phyloP scores from a whole-genome alignment of 2,797 vertebrate genomes.

The Phrynocephalus guinanensis region DNA sequence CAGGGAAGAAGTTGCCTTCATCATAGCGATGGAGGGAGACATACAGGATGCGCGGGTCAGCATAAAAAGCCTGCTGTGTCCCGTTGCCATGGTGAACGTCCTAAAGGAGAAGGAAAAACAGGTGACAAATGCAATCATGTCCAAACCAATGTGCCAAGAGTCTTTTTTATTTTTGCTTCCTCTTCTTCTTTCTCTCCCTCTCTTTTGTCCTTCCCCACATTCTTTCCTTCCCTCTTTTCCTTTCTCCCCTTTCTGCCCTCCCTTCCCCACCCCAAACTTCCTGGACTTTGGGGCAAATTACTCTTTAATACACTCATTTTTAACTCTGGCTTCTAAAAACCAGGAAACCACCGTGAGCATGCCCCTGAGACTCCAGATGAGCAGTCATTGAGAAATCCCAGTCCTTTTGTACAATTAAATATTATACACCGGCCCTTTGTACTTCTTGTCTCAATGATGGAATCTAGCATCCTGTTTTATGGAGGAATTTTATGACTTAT shows the following conservation, averaged over 20 bases:
- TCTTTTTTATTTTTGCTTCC: conserved; percentile 70
- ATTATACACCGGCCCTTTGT: conserved; percentile 94
- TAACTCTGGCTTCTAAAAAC: conserved; percentile 89
- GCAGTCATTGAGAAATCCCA: conserved; percentile 92
- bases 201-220: conserved; percentile 72
- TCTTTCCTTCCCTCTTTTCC: conserved; percentile 71
- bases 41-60: conserved; percentile 93
- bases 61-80: conserved; percentile 89
- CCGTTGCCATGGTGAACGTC: conserved; percentile 94
- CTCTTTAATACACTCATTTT: conserved; percentile 92
- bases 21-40: conserved; percentile 93
- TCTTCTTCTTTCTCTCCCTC: conserved; percentile 58
- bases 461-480: conserved; percentile 93
- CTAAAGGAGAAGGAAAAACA: conserved; percentile 91
- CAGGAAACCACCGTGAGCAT: conserved; percentile 89
- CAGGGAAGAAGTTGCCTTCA: conserved; percentile 92
- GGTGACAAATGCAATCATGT: conserved; percentile 90
- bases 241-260: conserved; percentile 72
- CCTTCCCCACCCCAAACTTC: conserved; percentile 75
- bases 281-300: conserved; percentile 88
- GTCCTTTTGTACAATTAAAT: conserved; percentile 89
- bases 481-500: conserved; percentile 97
- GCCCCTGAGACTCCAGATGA: conserved; percentile 89
- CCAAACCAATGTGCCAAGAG: conserved; percentile 82
- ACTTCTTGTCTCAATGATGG: conserved; percentile 89